Base-by-base conservation (phyloP, 1,140 invertebrate species). In the Marisa cornuarietis region DNA sequence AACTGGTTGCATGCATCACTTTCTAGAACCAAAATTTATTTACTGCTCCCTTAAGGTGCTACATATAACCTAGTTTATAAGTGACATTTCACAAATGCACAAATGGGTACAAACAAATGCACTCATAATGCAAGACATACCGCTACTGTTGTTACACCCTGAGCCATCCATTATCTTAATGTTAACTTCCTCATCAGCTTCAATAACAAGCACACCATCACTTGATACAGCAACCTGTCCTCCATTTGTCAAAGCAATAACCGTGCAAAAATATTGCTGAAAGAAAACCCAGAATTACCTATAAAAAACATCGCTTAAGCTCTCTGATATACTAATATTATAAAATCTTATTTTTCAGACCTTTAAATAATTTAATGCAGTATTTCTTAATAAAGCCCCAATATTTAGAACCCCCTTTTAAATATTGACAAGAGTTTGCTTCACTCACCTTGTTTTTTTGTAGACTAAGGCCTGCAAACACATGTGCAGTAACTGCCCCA, bases 261-360 rank as follows among this genome's bases (percentile, higher is more conserved):
- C 73, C n/a, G 80, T 84, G 22, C 81, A 71, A 71, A 77, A 84
- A 52, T 84, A 84, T 63, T 24, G 81, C 83, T 84, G 66, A 16
- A 80, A 63, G 26, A 14, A 31, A 71, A 11, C 22, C 20, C 49
- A 51, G 24, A 71, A 51, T 26, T 71, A 0, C n/a, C n/a, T 22
- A 20, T 24, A 20, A 14, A 26, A 42, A 31, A 24, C 16, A 14
- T 8, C 49, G 24, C 20, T 6, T 18, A 71, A 49, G 18, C 18
- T n/a, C 24, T 31, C 22, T 26, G n/a, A 24, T 14, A 11, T 51
- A 10, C 9, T 71, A 7, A 71, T 9, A 51, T 20, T 10, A 14
- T 22, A 26, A 26, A 71, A 22, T 22, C 16, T 22, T 22, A 51
- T 8, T 42, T 42, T 1, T 26, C 2, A 26, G 66, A 69, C 14